phyloP scores from a whole-genome alignment of 2,797 vertebrate species.

The Sardinella longiceps region DNA sequence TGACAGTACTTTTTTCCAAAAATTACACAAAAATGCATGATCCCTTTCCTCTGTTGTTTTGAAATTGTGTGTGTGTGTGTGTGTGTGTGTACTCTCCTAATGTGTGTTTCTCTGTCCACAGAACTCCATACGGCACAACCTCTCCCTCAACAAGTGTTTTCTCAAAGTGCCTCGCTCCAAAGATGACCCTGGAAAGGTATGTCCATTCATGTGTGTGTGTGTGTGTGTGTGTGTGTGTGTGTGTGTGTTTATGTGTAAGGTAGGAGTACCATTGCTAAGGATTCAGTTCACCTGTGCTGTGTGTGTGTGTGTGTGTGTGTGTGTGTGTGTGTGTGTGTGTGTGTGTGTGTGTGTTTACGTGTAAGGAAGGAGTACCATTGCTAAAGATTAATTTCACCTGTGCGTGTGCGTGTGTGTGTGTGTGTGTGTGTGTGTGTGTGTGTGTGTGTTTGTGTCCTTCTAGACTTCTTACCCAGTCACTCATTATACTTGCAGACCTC shows the following conservation, averaged over 20 bases:
- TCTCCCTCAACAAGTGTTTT: constrained; percentile 95
- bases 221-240: neutral
- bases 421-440: neutral
- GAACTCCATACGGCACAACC: constrained; percentile 95
- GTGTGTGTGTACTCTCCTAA: constrained; percentile 11
- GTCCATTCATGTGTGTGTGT: constrained; percentile 28
- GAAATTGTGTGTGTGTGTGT: constrained; percentile 5
- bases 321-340: neutral
- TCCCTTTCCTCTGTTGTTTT: neutral
- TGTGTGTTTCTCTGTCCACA: constrained; percentile 67
- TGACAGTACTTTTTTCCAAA: no score
- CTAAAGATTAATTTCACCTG: no score
- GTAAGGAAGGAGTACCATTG: no score
- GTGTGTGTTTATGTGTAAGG: no score
- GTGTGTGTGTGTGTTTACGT: neutral
- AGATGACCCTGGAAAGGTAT: constrained; percentile 95
- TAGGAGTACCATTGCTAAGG: no score
- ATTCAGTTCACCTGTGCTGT: no score
- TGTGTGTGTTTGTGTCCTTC: no score
- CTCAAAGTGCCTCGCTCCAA: constrained; percentile 97
- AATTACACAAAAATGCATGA: no score
- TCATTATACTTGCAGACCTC: neutral
- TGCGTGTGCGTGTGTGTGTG: neutral
- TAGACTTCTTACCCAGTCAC: neutral
- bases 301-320: neutral